Conservation (phyloP, 2,797 vertebrate genomes). For the Xyrichtys novacula region DNA sequence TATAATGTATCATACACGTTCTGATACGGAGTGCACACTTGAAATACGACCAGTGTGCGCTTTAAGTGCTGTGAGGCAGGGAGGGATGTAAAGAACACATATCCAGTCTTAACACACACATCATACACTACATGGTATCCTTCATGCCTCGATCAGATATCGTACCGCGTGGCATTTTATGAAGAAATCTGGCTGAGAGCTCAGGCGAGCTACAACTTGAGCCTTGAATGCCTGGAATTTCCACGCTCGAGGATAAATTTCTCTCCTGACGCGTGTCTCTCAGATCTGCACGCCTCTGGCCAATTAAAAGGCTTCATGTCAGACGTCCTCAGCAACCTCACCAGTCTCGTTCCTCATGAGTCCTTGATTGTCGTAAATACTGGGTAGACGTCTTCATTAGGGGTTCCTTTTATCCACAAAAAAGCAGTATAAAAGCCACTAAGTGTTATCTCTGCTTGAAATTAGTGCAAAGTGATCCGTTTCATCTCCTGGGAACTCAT, state of each 20-base stretch:
- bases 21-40: constrained; percentile 27
- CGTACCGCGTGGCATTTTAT: constrained; percentile 75
- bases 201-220: constrained; percentile 88
- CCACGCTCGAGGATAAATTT: constrained; percentile 82
- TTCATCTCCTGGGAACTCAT: constrained; percentile 65
- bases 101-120: constrained; percentile 44
- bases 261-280: constrained; percentile 74
- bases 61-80: constrained; percentile 30
- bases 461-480: constrained; percentile 65
- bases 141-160: constrained; percentile 77
- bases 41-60: constrained; percentile 48
- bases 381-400: constrained; percentile 72
- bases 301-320: constrained; percentile 77
- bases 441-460: constrained; percentile 70
- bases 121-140: constrained; percentile 50
- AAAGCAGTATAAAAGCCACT: constrained; percentile 69
- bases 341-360: constrained; percentile 64
- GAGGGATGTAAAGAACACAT: constrained; percentile 21
- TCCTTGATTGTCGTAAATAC: constrained; percentile 72
- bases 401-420: constrained; percentile 61
- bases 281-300: constrained; percentile 69
- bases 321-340: constrained; percentile 70
- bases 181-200: constrained; percentile 81
- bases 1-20: constrained; percentile 37
- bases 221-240: constrained; percentile 92